Percentiles rank a stretch among this genome's conserved stretches.
Evolutionary conservation across 2,113 vertebrate species (phyloP).

Genomic region (Xenus cinereus): DNA sequence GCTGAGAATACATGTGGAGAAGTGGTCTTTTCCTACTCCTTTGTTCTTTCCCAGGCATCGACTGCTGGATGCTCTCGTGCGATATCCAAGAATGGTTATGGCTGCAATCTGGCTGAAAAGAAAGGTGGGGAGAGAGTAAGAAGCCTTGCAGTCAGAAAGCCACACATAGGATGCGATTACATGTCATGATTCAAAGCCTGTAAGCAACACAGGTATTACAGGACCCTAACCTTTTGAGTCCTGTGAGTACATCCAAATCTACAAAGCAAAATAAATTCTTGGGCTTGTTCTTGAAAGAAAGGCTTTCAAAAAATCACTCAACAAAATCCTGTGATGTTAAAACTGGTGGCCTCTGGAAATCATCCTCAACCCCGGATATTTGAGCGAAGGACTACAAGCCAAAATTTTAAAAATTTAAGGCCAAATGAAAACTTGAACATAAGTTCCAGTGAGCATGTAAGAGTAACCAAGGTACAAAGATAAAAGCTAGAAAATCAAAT

Average conservation of each 20-base stretch:
- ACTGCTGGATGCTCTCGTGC: not conserved
- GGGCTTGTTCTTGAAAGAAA: not conserved
- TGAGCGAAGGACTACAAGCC: not conserved
- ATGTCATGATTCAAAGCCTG: not conserved
- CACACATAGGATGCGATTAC: fast-evolving
- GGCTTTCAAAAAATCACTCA: not conserved
- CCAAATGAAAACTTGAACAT: not conserved
- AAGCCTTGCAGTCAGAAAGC: not conserved
- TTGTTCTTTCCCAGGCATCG: not conserved
- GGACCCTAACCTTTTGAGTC: not conserved
- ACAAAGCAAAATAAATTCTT: not conserved
- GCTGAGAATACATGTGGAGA: not conserved
- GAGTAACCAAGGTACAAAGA: not conserved
- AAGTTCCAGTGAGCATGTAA: not conserved
- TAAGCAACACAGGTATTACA: not conserved
- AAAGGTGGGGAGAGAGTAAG: not conserved
- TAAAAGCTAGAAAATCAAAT: not conserved
- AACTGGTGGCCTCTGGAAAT: not conserved
- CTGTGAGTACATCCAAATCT: not conserved
- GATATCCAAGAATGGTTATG: not conserved
- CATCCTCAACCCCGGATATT: not conserved
- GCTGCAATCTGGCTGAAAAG: not conserved
- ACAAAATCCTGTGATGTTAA: not conserved
- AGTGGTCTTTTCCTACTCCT: not conserved
- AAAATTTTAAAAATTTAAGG: not conserved